Base-by-base conservation (phyloP, 2,113 vertebrate species). In the Amazona guildingii region DNA sequence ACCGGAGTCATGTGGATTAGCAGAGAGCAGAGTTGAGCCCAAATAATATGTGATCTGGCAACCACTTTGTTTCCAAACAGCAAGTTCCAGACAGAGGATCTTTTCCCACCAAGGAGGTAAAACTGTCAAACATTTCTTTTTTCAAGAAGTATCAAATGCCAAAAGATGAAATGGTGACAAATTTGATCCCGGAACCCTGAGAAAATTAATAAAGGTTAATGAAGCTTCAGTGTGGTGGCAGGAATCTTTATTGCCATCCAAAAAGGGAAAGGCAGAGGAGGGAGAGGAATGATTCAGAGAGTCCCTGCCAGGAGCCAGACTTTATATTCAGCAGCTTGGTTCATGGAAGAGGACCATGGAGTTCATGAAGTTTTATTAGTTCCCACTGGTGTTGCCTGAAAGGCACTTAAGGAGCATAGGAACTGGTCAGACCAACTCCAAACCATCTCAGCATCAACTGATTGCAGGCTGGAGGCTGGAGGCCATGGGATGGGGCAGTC, bases 161-260 rank as follows among this genome's bases (percentile, higher is more conserved):
- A 94, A 82, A 70, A 90, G 41, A 86, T 94, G 66, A 94, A 93
- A 84, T 24, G 66, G 83, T 94, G 94, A 96, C 94, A 96, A 96
- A 94, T 94, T 57, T 72, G 77, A 89, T 86, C 91, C 61, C 3
- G 0, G 94, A 95, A 96, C 57, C 57, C 77, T 28, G 66, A 88
- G 94, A 95, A 96, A 95, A 95, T 94, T 94, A 93, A 91, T 94
- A 94, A 96, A 96, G 94, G 95, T 96, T 97, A 97, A 96, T 94
- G 94, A 96, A 93, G 92, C 91, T 96, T 76, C 88, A 86, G 61
- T 54, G 57, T 95, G 75, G 70, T 91, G 74, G 91, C 81, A 87
- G 74, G 11, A 96, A 31, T 91, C 74, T 80, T 92, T 82, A 94
- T 21, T 85, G 77, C 49, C n/a, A 67, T 94, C 83, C 74, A 80